Base-by-base conservation (phyloP, 2,888 invertebrate genomes). In the Eupithecia vulgata region DNA sequence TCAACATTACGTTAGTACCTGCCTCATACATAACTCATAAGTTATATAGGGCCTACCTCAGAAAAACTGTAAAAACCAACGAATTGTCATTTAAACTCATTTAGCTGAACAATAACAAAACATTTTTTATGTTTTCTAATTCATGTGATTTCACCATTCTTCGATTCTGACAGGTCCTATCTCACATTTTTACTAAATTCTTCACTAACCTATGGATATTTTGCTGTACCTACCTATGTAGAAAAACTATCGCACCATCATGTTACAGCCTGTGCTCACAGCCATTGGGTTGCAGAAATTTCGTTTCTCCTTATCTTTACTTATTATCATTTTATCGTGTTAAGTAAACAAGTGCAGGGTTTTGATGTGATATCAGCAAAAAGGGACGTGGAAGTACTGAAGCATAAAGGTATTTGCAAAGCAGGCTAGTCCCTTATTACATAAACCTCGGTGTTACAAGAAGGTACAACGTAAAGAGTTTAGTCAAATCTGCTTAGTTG, bases 351-450 rank as follows among this genome's bases (percentile, higher is more conserved):
- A 35, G 42, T 69, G 61, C 69, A 69, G 15, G 30, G 13, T 67
- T 59, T 62, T 74, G 40, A 52, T 62, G 52, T 21, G 35, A 67
- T 67, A 70, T 64, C 57, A 67, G 64, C 59, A 65, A 30, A 69
- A 78, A 76, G 78, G 77, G 75, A 13, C 76, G 73, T 81, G 2
- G n/a, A n/a, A 30, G 74, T 75, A 67, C 76, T 72, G 69, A 59
- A 35, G 45, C 69, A 70, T 67, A 61, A 40, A 73, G 76, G 73
- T 79, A 81, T 81, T 69, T 68, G 75, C 72, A 71, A 80, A 83
- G 81, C 82, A 82, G 77, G 83, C 80, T 82, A 81, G 79, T 78
- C 81, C 76, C 79, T 73, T 83, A 82, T 81, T 83, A 81, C 78
- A 81, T 81, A 83, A 81, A 77, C 76, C 78, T 78, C 77, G 75